These are phyloP conservation scores for Fregata magnificens DNA, from an alignment of 2,113 vertebrate genomes.

Conservation along the genomic window DNA sequence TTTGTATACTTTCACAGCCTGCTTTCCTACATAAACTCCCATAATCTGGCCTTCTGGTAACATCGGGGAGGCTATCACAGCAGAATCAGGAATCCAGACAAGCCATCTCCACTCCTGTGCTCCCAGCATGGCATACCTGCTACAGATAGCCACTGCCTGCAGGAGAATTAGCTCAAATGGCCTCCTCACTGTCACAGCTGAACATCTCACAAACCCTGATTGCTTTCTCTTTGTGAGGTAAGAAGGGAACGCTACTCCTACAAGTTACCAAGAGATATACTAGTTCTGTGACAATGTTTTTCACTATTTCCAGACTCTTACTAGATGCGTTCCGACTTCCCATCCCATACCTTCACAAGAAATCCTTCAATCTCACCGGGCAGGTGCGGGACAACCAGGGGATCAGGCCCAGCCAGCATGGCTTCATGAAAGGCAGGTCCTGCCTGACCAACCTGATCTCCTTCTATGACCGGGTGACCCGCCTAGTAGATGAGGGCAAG, in stretches of 20 bases:
- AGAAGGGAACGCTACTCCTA: background rate
- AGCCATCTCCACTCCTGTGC: background rate
- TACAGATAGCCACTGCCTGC: background rate
- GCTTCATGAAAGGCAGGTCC: too few relatives aligned
- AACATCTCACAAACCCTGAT: background rate
- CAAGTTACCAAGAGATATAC: background rate
- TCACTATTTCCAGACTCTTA: background rate
- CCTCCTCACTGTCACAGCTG: background rate
- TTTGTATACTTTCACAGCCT: background rate
- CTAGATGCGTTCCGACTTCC: background rate
- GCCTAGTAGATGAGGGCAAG: too few relatives aligned
- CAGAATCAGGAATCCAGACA: background rate
- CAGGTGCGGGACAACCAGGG: too few relatives aligned
- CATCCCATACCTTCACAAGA: background rate
- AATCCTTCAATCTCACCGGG: background rate
- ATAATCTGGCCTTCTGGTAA: background rate
- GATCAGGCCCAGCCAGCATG: too few relatives aligned
- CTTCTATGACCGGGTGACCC: too few relatives aligned
- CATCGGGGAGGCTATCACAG: rapidly evolving
- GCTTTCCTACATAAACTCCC: background rate
- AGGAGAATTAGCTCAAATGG: background rate
- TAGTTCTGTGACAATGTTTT: background rate
- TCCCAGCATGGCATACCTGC: background rate
- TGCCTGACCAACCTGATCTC: too few relatives aligned
- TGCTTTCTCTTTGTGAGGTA: background rate